Percentiles rank a stretch among this genome's conserved stretches.
phyloP scores from a whole-genome alignment of 2,888 invertebrate genomes.

The Gymnocheta viridis region DNA sequence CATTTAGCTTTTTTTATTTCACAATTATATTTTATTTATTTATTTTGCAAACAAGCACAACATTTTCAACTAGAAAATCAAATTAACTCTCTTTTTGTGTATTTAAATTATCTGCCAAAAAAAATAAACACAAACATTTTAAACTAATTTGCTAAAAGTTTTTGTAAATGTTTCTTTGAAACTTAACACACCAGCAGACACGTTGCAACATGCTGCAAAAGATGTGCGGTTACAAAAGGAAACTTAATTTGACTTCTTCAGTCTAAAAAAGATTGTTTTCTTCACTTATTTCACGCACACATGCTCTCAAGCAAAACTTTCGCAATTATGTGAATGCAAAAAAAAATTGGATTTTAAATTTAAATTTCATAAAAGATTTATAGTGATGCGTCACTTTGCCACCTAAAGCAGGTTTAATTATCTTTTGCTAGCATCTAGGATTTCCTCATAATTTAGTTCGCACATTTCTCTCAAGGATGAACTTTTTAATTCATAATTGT shows the following conservation, averaged over 20 bases:
- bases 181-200: background rate
- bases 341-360: background rate
- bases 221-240: constrained; percentile 7
- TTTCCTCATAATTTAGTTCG: background rate
- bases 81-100: background rate
- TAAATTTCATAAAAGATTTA: constrained; percentile 1
- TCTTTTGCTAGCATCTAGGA: background rate
- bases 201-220: constrained; percentile 24
- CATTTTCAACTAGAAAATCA: too few species aligned
- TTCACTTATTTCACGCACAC: background rate
- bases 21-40: too few species aligned
- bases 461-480: background rate
- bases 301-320: constrained; percentile 13
- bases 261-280: background rate
- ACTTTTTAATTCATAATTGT: background rate
- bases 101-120: background rate
- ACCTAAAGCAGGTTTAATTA: background rate
- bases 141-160: constrained; percentile 29
- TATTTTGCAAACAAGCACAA: too few species aligned
- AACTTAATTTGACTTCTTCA: constrained; percentile 23
- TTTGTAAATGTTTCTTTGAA: background rate
- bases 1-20: too few species aligned
- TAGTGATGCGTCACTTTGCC: background rate
- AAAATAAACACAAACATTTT: background rate
- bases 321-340: constrained; percentile 10